Evolutionary conservation across 1,140 invertebrate genomes (phyloP), one percentile per base, ranked within the genome.

Genomic region (Venustaconcha ellipsiformis): DNA sequence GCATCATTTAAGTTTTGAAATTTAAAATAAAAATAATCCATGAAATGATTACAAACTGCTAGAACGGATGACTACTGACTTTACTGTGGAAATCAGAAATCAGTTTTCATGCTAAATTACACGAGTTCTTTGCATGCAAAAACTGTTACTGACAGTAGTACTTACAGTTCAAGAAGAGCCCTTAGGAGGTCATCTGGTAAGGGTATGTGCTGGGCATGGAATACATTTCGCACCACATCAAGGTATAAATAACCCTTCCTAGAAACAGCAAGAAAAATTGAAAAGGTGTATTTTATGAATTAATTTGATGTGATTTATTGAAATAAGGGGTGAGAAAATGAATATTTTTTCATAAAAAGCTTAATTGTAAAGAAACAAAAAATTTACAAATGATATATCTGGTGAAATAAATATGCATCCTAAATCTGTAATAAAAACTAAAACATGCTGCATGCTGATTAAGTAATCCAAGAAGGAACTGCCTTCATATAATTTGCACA

Each of bases 121-220:
- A 66, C 30, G 0, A 17, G 8, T 23, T 66, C 15, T 66, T 66
- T 66, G 2, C 14, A 8, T 18, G 2, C 0, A 11, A 23, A 15
- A n/a, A 23, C 20, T 66, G 30, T 66, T 3, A 0, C 23, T n/a
- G 14, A 6, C 11, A 59, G 3, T 55, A 68, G 20, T 20, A 84
- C 84, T 87, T 82, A 85, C 84, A 83, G 64, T 68, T 76, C 76
- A 17, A 86, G 71, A 64, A 79, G 79, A 56, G 86, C 83, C 76
- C 86, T 76, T 14, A 88, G 74, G 56, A 89, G 72, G 67, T 89
- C 88, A 76, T 88, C 86, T 37, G 86, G 84, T 56, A 89, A 67
- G 26, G 88, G 88, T 37, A 89, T 82, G 79, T 86, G 84, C 23
- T 87, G 84, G 15, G 88, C 80, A 57, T 83, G 65, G 71, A 86